Evolutionary conservation across 1,140 invertebrate genomes (phyloP), one percentile per base, ranked within the genome.

Genomic region (Eueides isabella): DNA sequence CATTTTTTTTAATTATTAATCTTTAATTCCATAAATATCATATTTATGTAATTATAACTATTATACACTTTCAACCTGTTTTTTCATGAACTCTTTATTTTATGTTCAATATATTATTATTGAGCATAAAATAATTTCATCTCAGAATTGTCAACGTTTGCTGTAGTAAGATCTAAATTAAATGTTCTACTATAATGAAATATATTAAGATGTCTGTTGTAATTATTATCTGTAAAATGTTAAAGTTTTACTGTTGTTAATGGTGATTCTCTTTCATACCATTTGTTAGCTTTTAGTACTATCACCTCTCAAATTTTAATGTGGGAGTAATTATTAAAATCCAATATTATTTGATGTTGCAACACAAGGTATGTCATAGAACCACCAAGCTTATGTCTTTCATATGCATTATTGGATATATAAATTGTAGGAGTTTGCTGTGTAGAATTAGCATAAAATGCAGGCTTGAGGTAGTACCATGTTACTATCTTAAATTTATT

Each of bases 401-500:
- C 6, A 12, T 55, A n/a, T 55, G 19, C 48, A 55, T 55, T 55
- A 26, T 12, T 55, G 48, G 48, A 26, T 26, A 55, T 55, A 26
- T 23, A 55, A 55, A 55, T 48, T 55, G 48, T 55, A 55, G 48
- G 48, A 26, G 9, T 55, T 55, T 55, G 9, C 19, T 55, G 48
- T 26, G 48, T 55, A 55, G 48, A 55, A 55, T 55, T 65, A 64
- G 65, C 66, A 68, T 74, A 38, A 68, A 74, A 74, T 74, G 66
- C 72, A 73, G 44, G 33, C 67, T 67, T 62, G n/a, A 55, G 23
- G 38, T 68, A 61, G 66, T 68, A 44, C 68, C 11, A 12, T 62
- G 61, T 62, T 29, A 55, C 48, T 55, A 26, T 55, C 48, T 12
- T 12, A 55, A 11, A 55, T 67, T 35, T 44, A 29, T 61, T 67